Percentiles rank a stretch among this genome's conserved stretches.
Conservation (phyloP, 2,797 vertebrate species). For the Onychomys torridus region DNA sequence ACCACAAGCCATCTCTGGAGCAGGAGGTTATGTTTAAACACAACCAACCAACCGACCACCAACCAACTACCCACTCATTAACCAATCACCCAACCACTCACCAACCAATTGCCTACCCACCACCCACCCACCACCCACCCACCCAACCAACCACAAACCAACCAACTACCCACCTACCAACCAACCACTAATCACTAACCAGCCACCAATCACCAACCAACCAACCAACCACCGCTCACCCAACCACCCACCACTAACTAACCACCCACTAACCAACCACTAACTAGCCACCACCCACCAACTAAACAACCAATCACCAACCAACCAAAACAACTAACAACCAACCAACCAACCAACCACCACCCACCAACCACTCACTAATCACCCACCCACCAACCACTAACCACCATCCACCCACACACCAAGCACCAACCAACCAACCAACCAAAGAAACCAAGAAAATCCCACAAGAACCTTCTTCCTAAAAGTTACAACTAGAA, state of each 20-base stretch:
- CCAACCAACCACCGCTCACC: background rate
- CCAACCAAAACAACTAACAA: background rate
- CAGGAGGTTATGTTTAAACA: background rate
- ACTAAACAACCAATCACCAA: background rate
- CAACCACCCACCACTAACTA: background rate
- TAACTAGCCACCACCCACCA: too few relatives aligned
- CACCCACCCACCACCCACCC: background rate
- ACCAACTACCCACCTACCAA: background rate
- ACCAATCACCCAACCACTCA: background rate
- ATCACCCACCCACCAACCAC: background rate
- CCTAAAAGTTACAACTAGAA: background rate
- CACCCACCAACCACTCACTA: background rate
- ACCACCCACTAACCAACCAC: background rate
- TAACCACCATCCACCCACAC: background rate
- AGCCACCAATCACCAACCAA: too few relatives aligned
- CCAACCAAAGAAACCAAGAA: background rate
- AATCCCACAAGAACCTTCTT: background rate
- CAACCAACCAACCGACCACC: background rate
- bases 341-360: background rate
- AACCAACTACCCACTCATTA: background rate
- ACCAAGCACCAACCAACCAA: background rate
- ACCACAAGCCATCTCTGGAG: background rate
- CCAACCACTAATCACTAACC: background rate
- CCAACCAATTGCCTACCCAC: background rate
- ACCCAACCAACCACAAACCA: background rate